phyloP scores from a whole-genome alignment of 2,888 invertebrate species.

The Ectemnius lituratus region DNA sequence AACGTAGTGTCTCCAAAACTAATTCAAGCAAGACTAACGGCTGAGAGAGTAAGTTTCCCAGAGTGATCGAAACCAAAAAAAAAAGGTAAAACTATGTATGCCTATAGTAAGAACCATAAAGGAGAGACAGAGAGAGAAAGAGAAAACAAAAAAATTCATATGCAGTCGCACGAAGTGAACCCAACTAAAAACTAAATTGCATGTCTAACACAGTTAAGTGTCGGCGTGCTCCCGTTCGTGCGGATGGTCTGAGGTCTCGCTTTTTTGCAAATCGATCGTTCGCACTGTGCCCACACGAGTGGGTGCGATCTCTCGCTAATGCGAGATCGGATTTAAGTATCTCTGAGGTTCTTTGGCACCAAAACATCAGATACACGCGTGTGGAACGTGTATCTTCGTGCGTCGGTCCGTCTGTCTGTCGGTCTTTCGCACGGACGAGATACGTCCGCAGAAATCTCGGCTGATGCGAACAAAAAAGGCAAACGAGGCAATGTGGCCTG shows the following conservation, averaged over 20 bases:
- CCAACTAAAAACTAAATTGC: constrained; percentile 40
- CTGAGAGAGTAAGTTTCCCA: constrained; percentile 52
- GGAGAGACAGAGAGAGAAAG: constrained; percentile 22
- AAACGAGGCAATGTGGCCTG: constrained; percentile 5
- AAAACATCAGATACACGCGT: constrained; percentile 19
- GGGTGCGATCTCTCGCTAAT: constrained; percentile 15
- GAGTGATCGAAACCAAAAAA: constrained; percentile 40
- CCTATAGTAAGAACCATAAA: no score
- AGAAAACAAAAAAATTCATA: constrained; percentile 49
- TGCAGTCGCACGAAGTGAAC: constrained; percentile 46
- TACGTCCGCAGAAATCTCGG: constrained; percentile 19
- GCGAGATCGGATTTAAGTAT: constrained; percentile 40
- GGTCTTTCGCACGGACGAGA: constrained; percentile 28
- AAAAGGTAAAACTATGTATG: constrained; percentile 20
- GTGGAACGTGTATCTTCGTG: no score
- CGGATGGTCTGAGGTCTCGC: constrained; percentile 34
- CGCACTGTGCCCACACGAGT: constrained; percentile 17
- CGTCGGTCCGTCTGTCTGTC: no score
- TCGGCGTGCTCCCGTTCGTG: constrained; percentile 46
- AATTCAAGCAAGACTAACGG: constrained; percentile 71
- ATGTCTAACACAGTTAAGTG: constrained; percentile 30
- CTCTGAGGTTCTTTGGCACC: constrained; percentile 48
- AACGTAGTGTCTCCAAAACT: constrained; percentile 65
- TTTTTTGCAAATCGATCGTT: constrained; percentile 17
- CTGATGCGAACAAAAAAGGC: constrained; percentile 25